phyloP scores from a whole-genome alignment of 1,140 invertebrate genomes.

The Tetragonula clypearis region DNA sequence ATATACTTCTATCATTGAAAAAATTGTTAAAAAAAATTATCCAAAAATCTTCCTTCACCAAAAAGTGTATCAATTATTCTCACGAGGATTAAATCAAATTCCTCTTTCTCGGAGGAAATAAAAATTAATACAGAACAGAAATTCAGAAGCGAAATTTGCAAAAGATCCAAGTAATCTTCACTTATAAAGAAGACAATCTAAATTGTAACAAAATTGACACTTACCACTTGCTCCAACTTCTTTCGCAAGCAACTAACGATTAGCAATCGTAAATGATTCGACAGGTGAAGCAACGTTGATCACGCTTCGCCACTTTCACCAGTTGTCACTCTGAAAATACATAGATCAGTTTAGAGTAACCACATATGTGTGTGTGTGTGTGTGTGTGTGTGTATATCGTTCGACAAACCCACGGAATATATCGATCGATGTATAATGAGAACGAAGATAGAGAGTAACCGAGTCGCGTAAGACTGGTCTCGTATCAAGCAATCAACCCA shows the following conservation, averaged over 20 bases:
- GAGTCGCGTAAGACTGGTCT: neutral
- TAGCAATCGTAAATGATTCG: neutral
- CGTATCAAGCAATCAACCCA: neutral
- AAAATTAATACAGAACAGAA: too few relatives aligned
- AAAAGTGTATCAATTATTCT: too few relatives aligned
- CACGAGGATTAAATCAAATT: too few relatives aligned
- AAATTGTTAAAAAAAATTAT: too few relatives aligned
- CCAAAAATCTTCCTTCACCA: neutral
- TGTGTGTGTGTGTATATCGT: too few relatives aligned
- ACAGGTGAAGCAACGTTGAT: neutral
- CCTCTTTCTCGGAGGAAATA: too few relatives aligned
- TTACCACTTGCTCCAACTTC: neutral
- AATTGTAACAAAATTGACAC: too few relatives aligned
- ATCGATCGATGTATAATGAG: neutral
- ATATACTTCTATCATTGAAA: too few relatives aligned
- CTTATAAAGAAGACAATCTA: too few relatives aligned
- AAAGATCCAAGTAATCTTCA: too few relatives aligned
- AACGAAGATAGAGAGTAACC: neutral
- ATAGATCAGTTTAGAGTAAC: neutral
- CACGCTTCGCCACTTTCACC: neutral
- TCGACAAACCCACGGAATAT: neutral
- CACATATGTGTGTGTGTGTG: too few relatives aligned
- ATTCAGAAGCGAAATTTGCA: too few relatives aligned
- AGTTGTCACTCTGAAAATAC: neutral
- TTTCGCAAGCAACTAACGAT: neutral